Base-by-base conservation (phyloP, 2,113 vertebrate species). In the Scomber colias region DNA sequence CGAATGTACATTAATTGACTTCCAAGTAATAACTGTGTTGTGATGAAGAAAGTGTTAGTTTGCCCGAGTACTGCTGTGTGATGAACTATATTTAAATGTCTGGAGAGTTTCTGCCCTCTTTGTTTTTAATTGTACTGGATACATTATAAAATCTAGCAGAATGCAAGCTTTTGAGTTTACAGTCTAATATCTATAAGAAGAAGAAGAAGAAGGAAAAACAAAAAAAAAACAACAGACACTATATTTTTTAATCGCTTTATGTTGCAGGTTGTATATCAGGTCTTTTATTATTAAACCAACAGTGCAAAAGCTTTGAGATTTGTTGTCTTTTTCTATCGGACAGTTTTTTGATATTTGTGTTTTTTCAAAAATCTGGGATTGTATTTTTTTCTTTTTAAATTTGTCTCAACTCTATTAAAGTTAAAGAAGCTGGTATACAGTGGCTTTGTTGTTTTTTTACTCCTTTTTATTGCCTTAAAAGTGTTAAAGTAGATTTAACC, bases 181-280 rank as follows among this genome's bases (percentile, higher is more conserved):
- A 40, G 74, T 69, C 60, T 84, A 77, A 82, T 27, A 27, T 53
- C 79, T 85, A 56, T 75, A 66, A 27, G 24, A 27, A 27, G 24
- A 27, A 27, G 24, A 66, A 27, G 24, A 27, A 27, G 24, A 27
- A 27, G 24, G 21, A 27, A 27, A 27, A 27, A 3, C 24, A 27
- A 27, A 27, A 27, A 27, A 27, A 68, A 45, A 45, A 77, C 77
- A 9, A 79, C 72, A 74, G 77, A 89, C 76, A 66, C 77, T 86
- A 76, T 91, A 84, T 93, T 91, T 91, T 84, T 89, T 44, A 44
- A 85, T 84, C 11, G 63, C 84, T 78, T 91, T 91, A 62, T 87
- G 89, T 92, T 92, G 88, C 90, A 89, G 87, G 83, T 87, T 89
- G 85, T 88, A 83, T 81, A 87, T 87, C 88, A 86, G 90, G 90